A percentile compares a stretch with the other conserved stretches of the same genome.
These are phyloP conservation scores for Lasioglossum calceatum DNA, from an alignment of 2,888 invertebrate genomes.

Conservation along the genomic window DNA sequence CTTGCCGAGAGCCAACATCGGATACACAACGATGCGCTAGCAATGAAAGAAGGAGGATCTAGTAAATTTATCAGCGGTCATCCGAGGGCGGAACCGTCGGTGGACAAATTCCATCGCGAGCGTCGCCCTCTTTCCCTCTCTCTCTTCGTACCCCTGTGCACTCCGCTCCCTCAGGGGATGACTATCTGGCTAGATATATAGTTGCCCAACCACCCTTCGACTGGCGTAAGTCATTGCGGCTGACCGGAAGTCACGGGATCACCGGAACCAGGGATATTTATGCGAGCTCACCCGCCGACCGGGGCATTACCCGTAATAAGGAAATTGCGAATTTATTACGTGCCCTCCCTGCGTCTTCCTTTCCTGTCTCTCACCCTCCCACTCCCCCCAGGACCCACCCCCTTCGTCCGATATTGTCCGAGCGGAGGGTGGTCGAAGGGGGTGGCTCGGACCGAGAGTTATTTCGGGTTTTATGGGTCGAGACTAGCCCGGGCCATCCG, in stretches of 20 bases:
- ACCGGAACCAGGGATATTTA: conserved; percentile 84
- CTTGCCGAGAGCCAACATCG: neutral
- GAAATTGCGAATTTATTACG: conserved; percentile 85
- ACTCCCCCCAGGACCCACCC: conserved; percentile 4
- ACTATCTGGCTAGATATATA: conserved; percentile 6
- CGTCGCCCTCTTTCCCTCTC: conserved; percentile 75
- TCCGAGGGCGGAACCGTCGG: conserved; percentile 82
- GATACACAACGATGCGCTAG: conserved; percentile 11
- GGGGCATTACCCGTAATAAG: conserved; percentile 85
- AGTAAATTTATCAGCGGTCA: conserved; percentile 84
- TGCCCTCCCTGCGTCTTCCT: conserved; percentile 50
- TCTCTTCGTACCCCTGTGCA: neutral
- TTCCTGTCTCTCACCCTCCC: conserved; percentile 53
- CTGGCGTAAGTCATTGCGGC: conserved; percentile 84
- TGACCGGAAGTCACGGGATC: conserved; percentile 84
- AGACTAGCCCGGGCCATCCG: conserved; percentile 76
- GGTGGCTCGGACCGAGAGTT: conserved; percentile 78
- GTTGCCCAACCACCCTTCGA: conserved; percentile 65
- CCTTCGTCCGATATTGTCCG: conserved; percentile 79
- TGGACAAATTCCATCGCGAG: conserved; percentile 83
- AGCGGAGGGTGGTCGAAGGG: conserved; percentile 49
- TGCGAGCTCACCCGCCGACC: conserved; percentile 82
- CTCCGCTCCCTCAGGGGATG: neutral
- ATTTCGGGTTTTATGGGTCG: conserved; percentile 83
- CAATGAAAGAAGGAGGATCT: conserved; percentile 72